Base-by-base conservation (phyloP, 1,140 invertebrate species). In the Musca vetustissima region DNA sequence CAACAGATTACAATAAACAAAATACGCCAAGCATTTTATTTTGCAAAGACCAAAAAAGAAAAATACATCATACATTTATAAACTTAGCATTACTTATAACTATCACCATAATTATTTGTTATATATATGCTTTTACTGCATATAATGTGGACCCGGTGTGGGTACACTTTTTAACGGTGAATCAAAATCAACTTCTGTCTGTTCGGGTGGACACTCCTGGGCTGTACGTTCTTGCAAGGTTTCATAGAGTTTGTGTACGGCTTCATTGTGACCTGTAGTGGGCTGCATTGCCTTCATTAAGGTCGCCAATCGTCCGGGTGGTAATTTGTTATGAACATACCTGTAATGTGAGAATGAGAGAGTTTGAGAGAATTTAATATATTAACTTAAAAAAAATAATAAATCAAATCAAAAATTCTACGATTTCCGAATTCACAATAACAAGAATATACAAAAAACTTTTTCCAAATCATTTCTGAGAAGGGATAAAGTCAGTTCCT, bases 271-370 rank as follows among this genome's bases (percentile, higher is more conserved):
- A 82, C 94, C 86, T 52, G 90, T 87, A 1, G 90, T 92, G 6
- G 94, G 93, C 77, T 95, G 92, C 50, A 96, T 84, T n/a, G 92
- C 91, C 83, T 96, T 96, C 83, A 95, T 89, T 17, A 96, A 79
- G 0, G 92, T 90, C 69, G 93, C 91, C 64, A 96, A 84, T 69
- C 94, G 87, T 22, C 87, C 88, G 7, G 89, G 84, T 0, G 95
- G 93, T 57, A 98, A 82, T 83, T 95, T 95, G 13, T 89, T 90
- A 85, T 97, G 89, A 66, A 97, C 91, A 79, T 97, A 94, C 69
- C 69, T 70, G 14, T 57, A 65, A 66, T 43, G n/a, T 48, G 13
- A 57, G 4, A 22, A 17, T 64, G 25, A n/a, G 43, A 68, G 2
- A 53, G 6, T 32, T 32, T 9, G 4, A 53, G n/a, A n/a, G n/a